phyloP scores from a whole-genome alignment of 1,140 invertebrate species.

The Gonatopus flavifemur region DNA sequence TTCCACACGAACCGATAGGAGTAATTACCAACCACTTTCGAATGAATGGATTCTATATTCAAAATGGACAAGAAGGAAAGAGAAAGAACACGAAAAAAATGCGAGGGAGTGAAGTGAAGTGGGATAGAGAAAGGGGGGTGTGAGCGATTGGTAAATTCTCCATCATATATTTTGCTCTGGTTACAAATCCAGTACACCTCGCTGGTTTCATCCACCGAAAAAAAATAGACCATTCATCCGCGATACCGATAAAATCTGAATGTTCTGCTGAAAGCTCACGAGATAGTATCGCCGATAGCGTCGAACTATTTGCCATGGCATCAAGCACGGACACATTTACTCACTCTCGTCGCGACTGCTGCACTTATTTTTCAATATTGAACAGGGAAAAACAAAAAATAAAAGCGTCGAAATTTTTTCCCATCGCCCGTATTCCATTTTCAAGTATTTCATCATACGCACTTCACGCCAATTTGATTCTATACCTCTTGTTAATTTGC shows the following conservation, averaged over 20 bases:
- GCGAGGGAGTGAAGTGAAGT: background rate
- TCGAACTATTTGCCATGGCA: too few species aligned
- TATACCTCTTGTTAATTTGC: too few species aligned
- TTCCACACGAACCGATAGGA: background rate
- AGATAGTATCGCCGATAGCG: constrained; percentile 35
- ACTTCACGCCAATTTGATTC: too few species aligned
- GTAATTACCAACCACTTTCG: constrained; percentile 1
- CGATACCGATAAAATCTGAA: constrained; percentile 21
- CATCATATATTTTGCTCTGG: constrained; percentile 18
- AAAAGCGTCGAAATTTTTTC: too few species aligned
- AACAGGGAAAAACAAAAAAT: too few species aligned
- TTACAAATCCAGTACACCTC: constrained; percentile 25
- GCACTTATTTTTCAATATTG: too few species aligned
- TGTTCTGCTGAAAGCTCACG: constrained; percentile 19
- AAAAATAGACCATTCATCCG: constrained; percentile 26
- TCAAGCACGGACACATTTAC: too few species aligned
- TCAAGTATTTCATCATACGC: too few species aligned
- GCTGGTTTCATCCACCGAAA: constrained; percentile 19
- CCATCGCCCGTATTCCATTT: too few species aligned
- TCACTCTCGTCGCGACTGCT: too few species aligned
- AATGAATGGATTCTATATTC: constrained; percentile 1
- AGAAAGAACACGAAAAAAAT: background rate
- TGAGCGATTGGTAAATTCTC: constrained; percentile 13
- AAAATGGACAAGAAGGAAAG: background rate
- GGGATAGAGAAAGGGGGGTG: background rate